Base-by-base conservation (phyloP, 2,888 invertebrate species). In the Polyommatus icarus region DNA sequence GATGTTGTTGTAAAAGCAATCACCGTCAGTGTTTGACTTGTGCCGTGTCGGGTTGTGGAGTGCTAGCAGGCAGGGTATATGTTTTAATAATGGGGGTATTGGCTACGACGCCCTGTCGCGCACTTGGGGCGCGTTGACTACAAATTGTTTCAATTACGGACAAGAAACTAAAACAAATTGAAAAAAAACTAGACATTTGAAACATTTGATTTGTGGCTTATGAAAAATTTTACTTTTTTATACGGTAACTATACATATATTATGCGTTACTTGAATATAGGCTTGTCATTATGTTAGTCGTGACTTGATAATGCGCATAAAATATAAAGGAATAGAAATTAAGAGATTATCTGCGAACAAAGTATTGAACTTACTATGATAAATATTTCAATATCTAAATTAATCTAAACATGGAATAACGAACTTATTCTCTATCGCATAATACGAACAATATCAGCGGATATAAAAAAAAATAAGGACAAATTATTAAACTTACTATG, bases 61-160 rank as follows among this genome's bases (percentile, higher is more conserved):
- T 78, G 80, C 76, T 80, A 78, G 76, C 20, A 20, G 77, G 72
- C 76, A 78, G 79, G 57, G 86, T 88, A 89, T 89, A 88, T 88
- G 88, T 87, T 89, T 89, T 89, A 88, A 88, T 89, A 88, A 89
- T 89, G 86, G 86, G 85, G 85, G 87, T 86, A 87, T 87, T 86
- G 85, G 83, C 83, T 82, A 80, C 82, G 86, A 82, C 83, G 84
- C 82, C 83, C 82, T 84, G 84, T 82, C 83, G 82, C 79, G 78
- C 79, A 81, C 79, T 40, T 20, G 77, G 32, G 57, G 57, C 82
- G 79, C 82, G 78, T 80, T 79, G 79, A 75, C 78, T 77, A 81
- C 80, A 82, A 80, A 79, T 77, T 81, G 78, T 76, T 59, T 78
- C 78, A 75, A 76, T 77, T 78, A 29, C 73, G 78, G 78, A 79